These are phyloP conservation scores for Phania funesta DNA, from an alignment of 2,888 invertebrate genomes.

Conservation along the genomic window DNA sequence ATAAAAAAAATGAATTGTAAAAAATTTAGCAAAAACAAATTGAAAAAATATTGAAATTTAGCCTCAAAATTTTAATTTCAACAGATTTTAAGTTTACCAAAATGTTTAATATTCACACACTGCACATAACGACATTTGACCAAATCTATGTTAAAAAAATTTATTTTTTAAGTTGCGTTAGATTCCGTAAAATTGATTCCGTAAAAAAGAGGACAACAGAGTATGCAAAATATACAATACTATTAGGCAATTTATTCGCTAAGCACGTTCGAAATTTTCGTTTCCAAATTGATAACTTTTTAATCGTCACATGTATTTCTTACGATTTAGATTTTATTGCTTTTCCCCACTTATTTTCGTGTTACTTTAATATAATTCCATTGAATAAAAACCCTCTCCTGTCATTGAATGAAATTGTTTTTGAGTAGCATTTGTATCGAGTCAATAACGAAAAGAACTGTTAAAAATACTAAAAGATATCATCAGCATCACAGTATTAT, in stretches of 20 bases:
- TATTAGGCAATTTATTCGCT: slow-evolving; percentile 62
- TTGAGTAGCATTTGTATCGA: slow-evolving; percentile 64
- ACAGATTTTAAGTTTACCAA: too few species aligned
- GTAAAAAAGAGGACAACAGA: background rate
- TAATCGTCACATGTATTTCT: slow-evolving; percentile 37
- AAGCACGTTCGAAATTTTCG: slow-evolving; percentile 52
- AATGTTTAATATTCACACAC: too few species aligned
- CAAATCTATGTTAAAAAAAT: background rate
- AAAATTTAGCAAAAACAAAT: too few species aligned
- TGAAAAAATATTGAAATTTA: too few species aligned
- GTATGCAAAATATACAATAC: slow-evolving; percentile 46
- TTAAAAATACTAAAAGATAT: slow-evolving; percentile 31
- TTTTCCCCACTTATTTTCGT: slow-evolving; percentile 6
- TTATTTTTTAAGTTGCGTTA: background rate
- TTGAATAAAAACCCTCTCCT: slow-evolving; percentile 8
- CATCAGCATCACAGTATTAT: slow-evolving; percentile 6
- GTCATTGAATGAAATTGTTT: slow-evolving; percentile 52
- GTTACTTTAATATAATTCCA: slow-evolving; percentile 34
- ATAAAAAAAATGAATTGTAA: too few species aligned
- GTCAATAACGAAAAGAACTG: slow-evolving; percentile 49
- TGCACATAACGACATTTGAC: too few species aligned
- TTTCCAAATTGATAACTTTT: slow-evolving; percentile 44
- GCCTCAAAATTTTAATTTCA: too few species aligned
- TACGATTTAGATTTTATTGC: background rate
- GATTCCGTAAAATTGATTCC: background rate